These are phyloP conservation scores for Mungos mungo DNA, from an alignment of 2,113 vertebrate species.

Conservation along the genomic window DNA sequence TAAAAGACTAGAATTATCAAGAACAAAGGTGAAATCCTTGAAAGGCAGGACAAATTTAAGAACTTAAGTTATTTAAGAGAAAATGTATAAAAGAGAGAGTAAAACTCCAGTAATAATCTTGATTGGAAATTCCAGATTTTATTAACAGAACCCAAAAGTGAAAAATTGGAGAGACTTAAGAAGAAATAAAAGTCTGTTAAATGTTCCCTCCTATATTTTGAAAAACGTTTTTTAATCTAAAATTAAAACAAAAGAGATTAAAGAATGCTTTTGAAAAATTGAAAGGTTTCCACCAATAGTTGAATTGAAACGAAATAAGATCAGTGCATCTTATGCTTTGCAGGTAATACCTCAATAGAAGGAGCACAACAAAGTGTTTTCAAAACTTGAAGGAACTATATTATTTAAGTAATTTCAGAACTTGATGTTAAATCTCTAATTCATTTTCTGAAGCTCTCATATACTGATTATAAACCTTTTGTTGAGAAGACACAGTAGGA, in stretches of 20 bases:
- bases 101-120: constrained; percentile 18
- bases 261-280: background rate
- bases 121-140: background rate
- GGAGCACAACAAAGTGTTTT: background rate
- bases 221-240: background rate
- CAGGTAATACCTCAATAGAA: background rate
- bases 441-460: background rate
- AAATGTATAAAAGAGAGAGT: background rate
- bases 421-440: background rate
- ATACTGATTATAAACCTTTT: background rate
- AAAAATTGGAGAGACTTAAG: background rate
- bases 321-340: background rate
- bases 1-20: background rate
- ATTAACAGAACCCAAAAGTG: background rate
- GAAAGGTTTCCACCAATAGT: background rate
- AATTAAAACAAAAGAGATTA: background rate
- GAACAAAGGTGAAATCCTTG: background rate
- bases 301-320: background rate
- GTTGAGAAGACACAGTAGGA: background rate
- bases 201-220: background rate
- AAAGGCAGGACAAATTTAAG: background rate
- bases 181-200: background rate
- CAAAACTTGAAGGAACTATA: background rate
- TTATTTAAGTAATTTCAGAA: background rate
- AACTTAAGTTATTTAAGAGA: background rate